Conservation (phyloP, 2,888 invertebrate genomes). For the Tipula unca region DNA sequence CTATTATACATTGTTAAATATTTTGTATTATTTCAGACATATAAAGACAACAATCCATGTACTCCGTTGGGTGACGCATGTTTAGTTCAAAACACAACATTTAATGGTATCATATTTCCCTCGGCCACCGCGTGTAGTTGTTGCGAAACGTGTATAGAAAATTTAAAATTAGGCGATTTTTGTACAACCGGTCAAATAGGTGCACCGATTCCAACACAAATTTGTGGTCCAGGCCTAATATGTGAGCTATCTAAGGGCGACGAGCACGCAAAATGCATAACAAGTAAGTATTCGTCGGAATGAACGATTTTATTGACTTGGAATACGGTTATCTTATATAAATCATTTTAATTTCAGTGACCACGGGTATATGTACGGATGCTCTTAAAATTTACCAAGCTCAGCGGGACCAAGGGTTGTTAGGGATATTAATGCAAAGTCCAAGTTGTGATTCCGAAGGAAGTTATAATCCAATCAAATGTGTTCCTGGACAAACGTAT, state of each 20-base stretch:
- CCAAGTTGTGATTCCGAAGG: conserved; percentile 58
- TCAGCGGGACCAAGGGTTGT: conserved; percentile 40
- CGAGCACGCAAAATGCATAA: conserved; percentile 39
- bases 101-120: conserved; percentile 46
- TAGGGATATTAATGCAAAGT: conserved; percentile 48
- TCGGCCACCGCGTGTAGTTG: conserved; percentile 56
- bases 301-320: too few species aligned
- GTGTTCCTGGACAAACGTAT: conserved; percentile 60
- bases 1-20: too few species aligned
- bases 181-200: conserved; percentile 49
- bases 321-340: conserved; percentile 4
- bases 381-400: conserved; percentile 42
- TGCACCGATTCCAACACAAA: conserved; percentile 44
- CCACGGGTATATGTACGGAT: conserved; percentile 26
- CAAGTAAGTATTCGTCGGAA: conserved; percentile 42
- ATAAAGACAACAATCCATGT: conserved; percentile 31
- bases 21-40: not conserved
- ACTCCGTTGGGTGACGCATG: conserved; percentile 42
- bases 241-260: conserved; percentile 23
- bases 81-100: conserved; percentile 47
- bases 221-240: conserved; percentile 48
- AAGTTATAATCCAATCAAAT: conserved; percentile 48
- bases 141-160: conserved; percentile 51
- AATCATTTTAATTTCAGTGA: conserved; percentile 25
- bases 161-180: conserved; percentile 43